phyloP scores from a whole-genome alignment of 1,140 invertebrate genomes.

The Physella acuta region DNA sequence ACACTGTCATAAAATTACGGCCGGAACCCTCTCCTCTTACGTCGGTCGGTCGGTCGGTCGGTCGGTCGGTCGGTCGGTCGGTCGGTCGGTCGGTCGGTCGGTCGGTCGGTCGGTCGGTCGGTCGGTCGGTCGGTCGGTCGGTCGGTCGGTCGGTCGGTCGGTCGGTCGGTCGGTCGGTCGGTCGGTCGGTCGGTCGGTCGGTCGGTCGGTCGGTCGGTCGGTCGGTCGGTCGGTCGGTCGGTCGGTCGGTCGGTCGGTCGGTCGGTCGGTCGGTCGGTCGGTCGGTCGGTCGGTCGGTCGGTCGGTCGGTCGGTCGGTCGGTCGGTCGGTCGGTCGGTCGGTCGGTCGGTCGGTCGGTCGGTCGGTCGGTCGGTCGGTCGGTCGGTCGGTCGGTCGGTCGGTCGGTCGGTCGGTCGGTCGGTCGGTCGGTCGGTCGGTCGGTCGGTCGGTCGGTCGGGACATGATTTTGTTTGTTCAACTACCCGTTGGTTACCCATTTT shows the following conservation, averaged over 20 bases:
- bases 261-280: conserved; percentile 2
- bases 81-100: conserved; percentile 1
- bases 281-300: not conserved
- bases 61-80: not conserved
- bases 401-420: no score
- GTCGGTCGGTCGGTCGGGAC: no score
- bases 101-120: conserved; percentile 2
- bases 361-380: no score
- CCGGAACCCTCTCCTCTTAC: no score
- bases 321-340: no score
- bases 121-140: conserved; percentile 2
- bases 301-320: no score
- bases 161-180: conserved; percentile 2
- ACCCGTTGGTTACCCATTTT: no score
- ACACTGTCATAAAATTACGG: not conserved
- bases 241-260: conserved; percentile 2
- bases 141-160: conserved; percentile 2
- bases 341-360: no score
- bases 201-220: conserved; percentile 2
- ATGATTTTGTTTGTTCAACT: no score
- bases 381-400: no score
- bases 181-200: conserved; percentile 2
- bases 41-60: not conserved
- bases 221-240: conserved; percentile 2
- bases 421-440: no score